phyloP scores from a whole-genome alignment of 2,797 vertebrate genomes.

The Tauraco hartlaubi region DNA sequence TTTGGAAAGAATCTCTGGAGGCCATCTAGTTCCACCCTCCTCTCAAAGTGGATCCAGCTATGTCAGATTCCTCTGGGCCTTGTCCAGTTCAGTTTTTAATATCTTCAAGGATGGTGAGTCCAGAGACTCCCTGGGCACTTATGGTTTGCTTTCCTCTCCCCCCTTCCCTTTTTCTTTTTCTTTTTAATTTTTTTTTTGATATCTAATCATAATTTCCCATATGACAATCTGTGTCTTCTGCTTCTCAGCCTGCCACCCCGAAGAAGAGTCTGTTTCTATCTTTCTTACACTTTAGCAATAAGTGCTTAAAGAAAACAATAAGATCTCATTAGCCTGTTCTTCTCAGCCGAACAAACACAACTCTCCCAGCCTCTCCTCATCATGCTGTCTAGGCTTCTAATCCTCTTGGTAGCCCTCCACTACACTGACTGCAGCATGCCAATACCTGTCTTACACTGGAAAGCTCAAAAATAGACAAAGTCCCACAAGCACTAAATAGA shows the following conservation, averaged over 20 bases:
- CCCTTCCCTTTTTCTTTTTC: rapidly evolving
- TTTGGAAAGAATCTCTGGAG: not conserved
- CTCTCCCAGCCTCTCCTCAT: rapidly evolving
- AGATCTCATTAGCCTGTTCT: not conserved
- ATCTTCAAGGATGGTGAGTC: not conserved
- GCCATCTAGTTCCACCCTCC: not conserved
- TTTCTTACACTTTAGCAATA: not conserved
- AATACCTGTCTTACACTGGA: not conserved
- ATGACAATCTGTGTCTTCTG: not conserved
- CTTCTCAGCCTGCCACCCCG: not conserved
- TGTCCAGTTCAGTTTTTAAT: not conserved
- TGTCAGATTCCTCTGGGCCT: not conserved
- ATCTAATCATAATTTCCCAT: not conserved
- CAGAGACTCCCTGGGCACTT: not conserved
- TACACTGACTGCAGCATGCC: not conserved
- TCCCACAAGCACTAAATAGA: not conserved
- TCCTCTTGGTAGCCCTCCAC: not conserved
- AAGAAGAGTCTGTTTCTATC: not conserved
- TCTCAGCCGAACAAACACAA: not conserved
- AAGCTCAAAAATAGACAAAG: not conserved
- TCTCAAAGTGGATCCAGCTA: not conserved
- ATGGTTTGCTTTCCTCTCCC: not conserved
- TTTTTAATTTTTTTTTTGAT: not conserved
- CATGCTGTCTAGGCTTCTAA: not conserved
- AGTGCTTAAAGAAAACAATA: not conserved